Evolutionary conservation across 2,113 vertebrate genomes (phyloP).

Genomic region (Rhombomys opimus): DNA sequence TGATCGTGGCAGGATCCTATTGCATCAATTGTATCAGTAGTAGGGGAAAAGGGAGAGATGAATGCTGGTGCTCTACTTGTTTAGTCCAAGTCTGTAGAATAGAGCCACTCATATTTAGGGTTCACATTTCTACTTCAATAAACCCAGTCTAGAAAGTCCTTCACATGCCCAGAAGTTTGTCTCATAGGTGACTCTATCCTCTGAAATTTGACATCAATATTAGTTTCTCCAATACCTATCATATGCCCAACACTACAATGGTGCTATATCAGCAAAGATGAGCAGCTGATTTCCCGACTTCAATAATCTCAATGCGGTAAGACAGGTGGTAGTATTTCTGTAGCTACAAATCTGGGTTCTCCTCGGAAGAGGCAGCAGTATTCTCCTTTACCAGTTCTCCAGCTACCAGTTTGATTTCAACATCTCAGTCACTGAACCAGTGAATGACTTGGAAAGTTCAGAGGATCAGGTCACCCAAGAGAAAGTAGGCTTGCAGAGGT

Average conservation of each 20-base stretch:
- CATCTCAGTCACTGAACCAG: neutral
- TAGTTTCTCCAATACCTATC: no score
- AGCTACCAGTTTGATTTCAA: neutral
- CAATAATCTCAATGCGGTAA: fast-evolving
- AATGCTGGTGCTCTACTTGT: neutral
- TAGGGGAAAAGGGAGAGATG: neutral
- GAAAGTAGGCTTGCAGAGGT: neutral
- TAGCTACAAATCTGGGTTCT: neutral
- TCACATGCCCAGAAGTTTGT: neutral
- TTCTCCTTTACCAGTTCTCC: neutral
- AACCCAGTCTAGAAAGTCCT: neutral
- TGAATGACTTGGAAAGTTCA: neutral
- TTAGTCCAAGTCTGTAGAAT: neutral
- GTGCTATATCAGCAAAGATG: neutral
- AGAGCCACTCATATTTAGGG: neutral
- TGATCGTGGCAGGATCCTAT: neutral
- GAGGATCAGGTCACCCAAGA: neutral
- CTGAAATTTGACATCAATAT: neutral
- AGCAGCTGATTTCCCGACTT: neutral
- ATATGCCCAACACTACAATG: neutral
- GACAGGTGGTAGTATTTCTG: neutral
- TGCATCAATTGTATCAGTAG: no score
- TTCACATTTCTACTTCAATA: neutral
- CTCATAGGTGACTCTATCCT: neutral
- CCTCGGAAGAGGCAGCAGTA: neutral